These are phyloP conservation scores for Meloe dianella DNA, from an alignment of 2,888 invertebrate species.

Conservation along the genomic window DNA sequence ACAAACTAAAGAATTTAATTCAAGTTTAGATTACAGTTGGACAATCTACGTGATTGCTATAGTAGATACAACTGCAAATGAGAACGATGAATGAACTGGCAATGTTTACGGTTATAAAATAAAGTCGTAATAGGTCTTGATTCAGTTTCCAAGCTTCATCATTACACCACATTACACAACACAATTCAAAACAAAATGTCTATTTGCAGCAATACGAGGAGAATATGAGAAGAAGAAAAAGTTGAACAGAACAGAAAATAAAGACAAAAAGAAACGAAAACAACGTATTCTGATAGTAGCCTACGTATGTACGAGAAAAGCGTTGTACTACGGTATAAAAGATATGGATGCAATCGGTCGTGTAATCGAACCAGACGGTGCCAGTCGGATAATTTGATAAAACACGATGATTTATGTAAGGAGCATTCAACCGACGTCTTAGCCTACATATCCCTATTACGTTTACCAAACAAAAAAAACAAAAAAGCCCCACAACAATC, in stretches of 20 bases:
- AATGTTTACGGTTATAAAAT: background rate
- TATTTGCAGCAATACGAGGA: background rate
- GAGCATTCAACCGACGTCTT: conserved; percentile 35
- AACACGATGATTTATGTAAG: conserved; percentile 51
- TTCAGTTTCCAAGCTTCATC: background rate
- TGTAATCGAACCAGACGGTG: conserved; percentile 49
- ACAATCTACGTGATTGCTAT: too few species aligned
- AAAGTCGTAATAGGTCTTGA: background rate
- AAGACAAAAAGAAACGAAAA: background rate
- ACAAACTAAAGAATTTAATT: too few species aligned
- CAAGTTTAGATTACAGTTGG: too few species aligned
- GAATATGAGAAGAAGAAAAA: background rate
- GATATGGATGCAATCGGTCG: conserved; percentile 43
- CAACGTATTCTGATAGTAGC: background rate
- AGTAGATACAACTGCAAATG: background rate
- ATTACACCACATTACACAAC: background rate
- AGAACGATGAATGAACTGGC: background rate
- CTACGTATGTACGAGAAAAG: background rate
- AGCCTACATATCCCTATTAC: conserved; percentile 13
- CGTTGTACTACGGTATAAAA: background rate
- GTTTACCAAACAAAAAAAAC: background rate
- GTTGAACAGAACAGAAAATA: background rate
- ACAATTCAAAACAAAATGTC: background rate
- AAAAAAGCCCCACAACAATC: background rate
- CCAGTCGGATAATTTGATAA: conserved; percentile 51